phyloP scores from a whole-genome alignment of 2,113 vertebrate genomes.

The Rhegmatorhina hoffmannsi region DNA sequence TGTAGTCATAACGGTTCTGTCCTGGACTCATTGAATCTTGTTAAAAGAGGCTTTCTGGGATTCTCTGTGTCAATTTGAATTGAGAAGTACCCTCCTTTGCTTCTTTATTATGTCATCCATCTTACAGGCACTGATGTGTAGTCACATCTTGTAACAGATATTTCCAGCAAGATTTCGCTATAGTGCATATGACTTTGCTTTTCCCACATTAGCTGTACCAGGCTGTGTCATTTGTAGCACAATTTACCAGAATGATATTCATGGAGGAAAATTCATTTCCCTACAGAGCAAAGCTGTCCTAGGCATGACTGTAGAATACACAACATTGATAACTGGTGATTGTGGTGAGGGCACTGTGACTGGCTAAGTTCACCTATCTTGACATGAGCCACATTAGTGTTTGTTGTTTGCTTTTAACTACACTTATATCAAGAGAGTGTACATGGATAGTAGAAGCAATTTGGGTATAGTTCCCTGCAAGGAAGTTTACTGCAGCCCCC shows the following conservation, averaged over 20 bases:
- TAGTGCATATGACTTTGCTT: background rate
- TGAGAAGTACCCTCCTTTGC: background rate
- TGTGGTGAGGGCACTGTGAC: background rate
- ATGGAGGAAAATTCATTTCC: background rate
- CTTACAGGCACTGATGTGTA: background rate
- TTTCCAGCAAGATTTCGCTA: background rate
- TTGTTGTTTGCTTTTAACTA: background rate
- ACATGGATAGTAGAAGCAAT: background rate
- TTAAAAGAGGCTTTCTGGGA: conserved; percentile 25
- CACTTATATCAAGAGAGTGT: background rate
- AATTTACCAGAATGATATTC: background rate
- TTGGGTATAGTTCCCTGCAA: background rate
- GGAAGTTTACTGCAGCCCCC: background rate
- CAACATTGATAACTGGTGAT: rapidly evolving
- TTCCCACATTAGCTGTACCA: background rate
- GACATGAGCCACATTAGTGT: background rate
- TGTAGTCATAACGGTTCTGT: background rate
- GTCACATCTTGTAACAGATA: background rate
- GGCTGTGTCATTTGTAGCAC: background rate
- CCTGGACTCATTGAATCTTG: background rate
- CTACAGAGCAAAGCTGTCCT: background rate
- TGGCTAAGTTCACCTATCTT: background rate
- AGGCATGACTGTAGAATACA: background rate
- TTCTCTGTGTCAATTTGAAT: background rate
- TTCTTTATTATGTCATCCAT: conserved; percentile 30